phyloP scores from a whole-genome alignment of 2,113 vertebrate genomes.

The Calonectris borealis region DNA sequence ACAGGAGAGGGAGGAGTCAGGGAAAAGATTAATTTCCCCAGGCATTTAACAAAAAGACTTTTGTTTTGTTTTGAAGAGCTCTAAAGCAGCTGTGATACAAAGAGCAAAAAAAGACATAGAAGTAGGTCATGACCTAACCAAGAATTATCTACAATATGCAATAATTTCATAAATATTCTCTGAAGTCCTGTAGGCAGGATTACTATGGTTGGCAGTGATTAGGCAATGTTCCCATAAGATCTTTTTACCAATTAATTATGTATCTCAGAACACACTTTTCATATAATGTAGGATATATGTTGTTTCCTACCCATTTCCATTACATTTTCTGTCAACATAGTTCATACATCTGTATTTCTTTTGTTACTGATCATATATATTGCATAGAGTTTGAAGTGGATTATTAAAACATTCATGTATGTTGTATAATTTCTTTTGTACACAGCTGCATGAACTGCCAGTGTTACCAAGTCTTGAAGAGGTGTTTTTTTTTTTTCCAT shows the following conservation, averaged over 20 bases:
- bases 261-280: neutral
- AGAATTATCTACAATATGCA: neutral
- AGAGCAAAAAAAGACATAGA: neutral
- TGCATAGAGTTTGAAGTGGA: neutral
- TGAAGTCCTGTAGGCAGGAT: neutral
- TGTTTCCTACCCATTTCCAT: neutral
- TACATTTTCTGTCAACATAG: neutral
- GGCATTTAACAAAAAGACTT: neutral
- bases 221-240: neutral
- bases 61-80: neutral
- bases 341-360: neutral
- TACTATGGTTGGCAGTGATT: neutral
- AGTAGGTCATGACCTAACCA: neutral
- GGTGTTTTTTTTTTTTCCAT: neutral
- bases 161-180: neutral
- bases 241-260: neutral
- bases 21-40: neutral
- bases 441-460: neutral
- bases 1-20: neutral
- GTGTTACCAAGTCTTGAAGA: neutral
- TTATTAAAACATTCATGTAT: conserved; percentile 7
- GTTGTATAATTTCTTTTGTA: neutral
- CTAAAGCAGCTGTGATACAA: neutral
- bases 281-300: neutral
- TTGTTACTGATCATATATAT: conserved; percentile 6